Evolutionary conservation across 1,140 invertebrate genomes (phyloP), one percentile per base, ranked within the genome.

Genomic region (Idris sp.): DNA sequence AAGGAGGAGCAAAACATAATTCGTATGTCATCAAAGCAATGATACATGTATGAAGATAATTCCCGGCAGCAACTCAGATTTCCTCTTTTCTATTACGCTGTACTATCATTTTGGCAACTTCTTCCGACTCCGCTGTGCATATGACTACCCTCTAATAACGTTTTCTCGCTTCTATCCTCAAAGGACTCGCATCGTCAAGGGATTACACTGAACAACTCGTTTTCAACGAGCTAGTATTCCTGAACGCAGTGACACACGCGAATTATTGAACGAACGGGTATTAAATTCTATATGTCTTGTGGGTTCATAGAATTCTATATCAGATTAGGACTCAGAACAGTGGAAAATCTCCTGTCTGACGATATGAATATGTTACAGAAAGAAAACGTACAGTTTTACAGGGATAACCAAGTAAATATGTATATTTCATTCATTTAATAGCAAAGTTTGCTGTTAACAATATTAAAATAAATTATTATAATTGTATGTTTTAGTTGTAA

Each of bases 261-360:
- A 79, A 81, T 83, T 83, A 83, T 83, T 82, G 80, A 83, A 83
- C 62, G 80, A 81, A 81, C 79, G 81, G 74, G 81, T 83, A 84
- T 83, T 81, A 83, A 84, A 83, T 81, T 83, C 76, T 62, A 62
- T 74, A 81, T 83, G 75, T 67, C 53, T 75, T 53, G 58, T 59
- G 30, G 49, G 44, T 36, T 69, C 59, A 68, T 71, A 73, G 71
- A 77, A 77, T 77, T 77, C 71, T 74, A 77, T 74, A 77, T 77
- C 75, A 74, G 75, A 77, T 77, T 74, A 77, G 64, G 65, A 75
- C 59, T 61, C 72, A 65, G 56, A 75, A 75, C 72, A 59, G 9
- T 69, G 73, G 58, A 69, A 75, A 75, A 62, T 75, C 64, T 59
- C 64, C 31, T 44, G 64, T 46, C 59, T 69, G 64, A 61, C 51